Base-by-base conservation (phyloP, 1,140 invertebrate species). In the Odontomachus brunneus region DNA sequence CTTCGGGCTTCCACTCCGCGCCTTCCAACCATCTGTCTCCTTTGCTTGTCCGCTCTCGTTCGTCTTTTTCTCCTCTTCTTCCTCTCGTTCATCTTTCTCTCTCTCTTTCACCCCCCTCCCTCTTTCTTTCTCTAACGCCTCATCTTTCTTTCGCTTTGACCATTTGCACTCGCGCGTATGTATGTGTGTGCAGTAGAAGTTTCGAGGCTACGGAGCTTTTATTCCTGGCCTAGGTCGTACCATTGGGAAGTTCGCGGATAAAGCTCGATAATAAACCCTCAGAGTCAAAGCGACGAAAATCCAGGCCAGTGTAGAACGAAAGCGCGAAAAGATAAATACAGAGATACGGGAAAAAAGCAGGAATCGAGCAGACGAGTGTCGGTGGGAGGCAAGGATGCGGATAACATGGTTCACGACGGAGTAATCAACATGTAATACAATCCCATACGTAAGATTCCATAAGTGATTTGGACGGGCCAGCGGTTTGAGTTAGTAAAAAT, bases 201-300 rank as follows among this genome's bases (percentile, higher is more conserved):
- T 89, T 86, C 75, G 66, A 85, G 84, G 67, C 83, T 85, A 66
- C 78, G 78, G 66, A 65, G 71, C 88, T 85, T 89, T 89, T 88
- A 87, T 90, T 88, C 81, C 72, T 59, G 60, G 83, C 72, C 83
- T 86, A 83, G 38, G 65, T 83, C 66, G 84, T 83, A 86, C 82
- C 75, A 74, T 84, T 82, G 76, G 66, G 69, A 87, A 88, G 83
- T 89, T 85, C 80, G 62, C 44, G 88, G 84, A 88, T 89, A 89
- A 90, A 90, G 87, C 88, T 84, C 89, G 76, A 87, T 90, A 90
- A 90, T 90, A 89, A 88, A 90, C 88, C 81, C 72, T 65, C 72
- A 17, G 73, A 82, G 84, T 89, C 86, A 87, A 84, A 90, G 88
- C 87, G 82, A 72, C 78, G 72, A 83, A 88, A 85, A 82, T 88